These are phyloP conservation scores for Notocelia uddmanniana DNA, from an alignment of 2,888 invertebrate species.

Conservation along the genomic window DNA sequence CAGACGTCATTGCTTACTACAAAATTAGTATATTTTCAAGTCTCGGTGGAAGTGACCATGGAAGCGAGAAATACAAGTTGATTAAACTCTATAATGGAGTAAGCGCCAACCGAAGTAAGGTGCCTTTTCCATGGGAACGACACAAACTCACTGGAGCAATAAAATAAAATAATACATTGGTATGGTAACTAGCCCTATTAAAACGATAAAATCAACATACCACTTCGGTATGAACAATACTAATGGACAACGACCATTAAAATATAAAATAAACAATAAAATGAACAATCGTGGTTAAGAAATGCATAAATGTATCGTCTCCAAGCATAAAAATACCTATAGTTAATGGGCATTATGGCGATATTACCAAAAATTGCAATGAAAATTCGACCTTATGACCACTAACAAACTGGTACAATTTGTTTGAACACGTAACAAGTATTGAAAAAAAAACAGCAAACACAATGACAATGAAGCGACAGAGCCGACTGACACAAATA, in stretches of 20 bases:
- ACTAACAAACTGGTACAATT: background rate
- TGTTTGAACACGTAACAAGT: conserved; percentile 17
- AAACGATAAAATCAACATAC: conserved; percentile 20
- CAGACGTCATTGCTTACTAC: too few relatives aligned
- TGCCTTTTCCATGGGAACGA: background rate
- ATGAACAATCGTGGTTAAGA: conserved; percentile 40
- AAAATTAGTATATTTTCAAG: too few relatives aligned
- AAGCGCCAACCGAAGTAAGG: background rate
- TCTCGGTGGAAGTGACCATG: too few relatives aligned
- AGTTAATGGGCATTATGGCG: background rate
- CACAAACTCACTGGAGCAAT: background rate
- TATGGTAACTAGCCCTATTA: conserved; percentile 24
- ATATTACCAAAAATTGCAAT: background rate
- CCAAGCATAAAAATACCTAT: background rate
- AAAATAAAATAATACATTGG: conserved; percentile 21
- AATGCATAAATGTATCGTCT: conserved; percentile 32
- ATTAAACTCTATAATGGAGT: background rate
- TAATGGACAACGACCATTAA: conserved; percentile 6
- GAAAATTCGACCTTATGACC: background rate
- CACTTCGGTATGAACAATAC: conserved; percentile 1
- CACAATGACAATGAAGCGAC: conserved; percentile 26
- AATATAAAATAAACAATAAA: conserved; percentile 32
- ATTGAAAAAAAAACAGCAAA: conserved; percentile 31
- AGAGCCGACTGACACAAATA: conserved; percentile 39
- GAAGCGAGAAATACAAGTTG: too few relatives aligned